Percentiles rank a stretch among this genome's conserved stretches.
Evolutionary conservation across 2,797 vertebrate genomes (phyloP).

Genomic region (Lepus townsendii): DNA sequence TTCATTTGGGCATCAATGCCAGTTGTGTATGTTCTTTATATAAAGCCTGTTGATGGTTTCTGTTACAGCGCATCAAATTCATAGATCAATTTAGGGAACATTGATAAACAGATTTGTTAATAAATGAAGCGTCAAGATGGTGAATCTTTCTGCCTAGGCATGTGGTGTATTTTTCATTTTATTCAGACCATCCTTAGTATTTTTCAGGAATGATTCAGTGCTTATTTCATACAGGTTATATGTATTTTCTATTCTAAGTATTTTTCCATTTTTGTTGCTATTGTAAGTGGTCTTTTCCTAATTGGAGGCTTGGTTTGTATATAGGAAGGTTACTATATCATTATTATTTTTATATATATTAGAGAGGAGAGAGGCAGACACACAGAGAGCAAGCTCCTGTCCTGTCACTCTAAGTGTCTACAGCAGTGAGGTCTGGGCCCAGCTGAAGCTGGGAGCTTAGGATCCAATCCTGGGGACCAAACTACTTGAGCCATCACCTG

Average conservation of each 20-base stretch:
- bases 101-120: neutral
- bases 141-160: neutral
- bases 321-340: neutral
- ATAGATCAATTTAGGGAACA: neutral
- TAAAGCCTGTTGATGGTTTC: conserved; percentile 1
- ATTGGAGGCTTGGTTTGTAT: neutral
- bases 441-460: no score
- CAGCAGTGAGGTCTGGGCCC: no score
- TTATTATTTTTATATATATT: no score
- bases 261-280: conserved; percentile 29
- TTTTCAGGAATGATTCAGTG: neutral
- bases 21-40: conserved; percentile 19
- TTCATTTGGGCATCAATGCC: neutral
- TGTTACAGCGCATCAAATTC: neutral
- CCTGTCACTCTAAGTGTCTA: no score
- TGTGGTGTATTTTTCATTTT: neutral
- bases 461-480: no score
- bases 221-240: conserved; percentile 13
- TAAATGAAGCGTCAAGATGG: neutral
- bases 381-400: no score
- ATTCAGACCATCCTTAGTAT: neutral
- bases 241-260: neutral
- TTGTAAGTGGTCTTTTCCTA: neutral
- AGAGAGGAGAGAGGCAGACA: no score
- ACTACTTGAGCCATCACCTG: no score